Evolutionary conservation across 2,797 vertebrate species (phyloP), one percentile per base, ranked within the genome.

Genomic region (Pyrocephalus nanus): DNA sequence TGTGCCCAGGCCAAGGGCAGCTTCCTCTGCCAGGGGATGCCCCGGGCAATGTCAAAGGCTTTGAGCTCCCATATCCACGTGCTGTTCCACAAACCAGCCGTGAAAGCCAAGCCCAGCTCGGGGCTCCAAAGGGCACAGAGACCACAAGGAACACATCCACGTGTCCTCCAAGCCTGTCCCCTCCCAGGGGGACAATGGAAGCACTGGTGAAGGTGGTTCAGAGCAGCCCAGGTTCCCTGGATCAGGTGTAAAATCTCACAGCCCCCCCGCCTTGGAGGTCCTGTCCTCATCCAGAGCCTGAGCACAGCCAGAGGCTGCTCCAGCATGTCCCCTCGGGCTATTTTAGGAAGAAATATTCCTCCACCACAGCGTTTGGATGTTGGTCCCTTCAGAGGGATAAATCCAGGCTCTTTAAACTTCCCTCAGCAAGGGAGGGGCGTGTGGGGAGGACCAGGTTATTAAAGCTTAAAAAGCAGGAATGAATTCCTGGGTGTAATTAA

Each of bases 401-500:
- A 93, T 77, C 3, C 5, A 7, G 17, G 64, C 65, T 84, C 88
- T 85, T 73, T 27, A 34, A 55, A 18, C 34, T 57, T 22, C 18
- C 54, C 34, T 27, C 34, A 9, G 51, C 11, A n/a, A 51, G n/a
- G 47, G 25, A 76, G 32, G 32, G 27, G 16, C 0, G 0, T 25
- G 45, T 10, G 19, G 18, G 70, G 70, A 76, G 34, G 45, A 83
- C 27, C 18, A 40, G 78, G 38, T 55, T 85, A 62, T 90, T 74
- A 69, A 60, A 84, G 48, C 34, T 51, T 74, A 19, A 72, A 47
- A 79, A 76, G 51, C 5, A 12, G 64, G 83, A 55, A 70, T 70
- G 79, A 67, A 83, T 92, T 83, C 60, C 84, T 70, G 83, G 29
- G n/a, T 15, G 27, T 30, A 80, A 90, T 95, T 93, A 84, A 91